These are phyloP conservation scores for Anthoscopus minutus DNA, from an alignment of 2,113 vertebrate genomes.

Conservation along the genomic window DNA sequence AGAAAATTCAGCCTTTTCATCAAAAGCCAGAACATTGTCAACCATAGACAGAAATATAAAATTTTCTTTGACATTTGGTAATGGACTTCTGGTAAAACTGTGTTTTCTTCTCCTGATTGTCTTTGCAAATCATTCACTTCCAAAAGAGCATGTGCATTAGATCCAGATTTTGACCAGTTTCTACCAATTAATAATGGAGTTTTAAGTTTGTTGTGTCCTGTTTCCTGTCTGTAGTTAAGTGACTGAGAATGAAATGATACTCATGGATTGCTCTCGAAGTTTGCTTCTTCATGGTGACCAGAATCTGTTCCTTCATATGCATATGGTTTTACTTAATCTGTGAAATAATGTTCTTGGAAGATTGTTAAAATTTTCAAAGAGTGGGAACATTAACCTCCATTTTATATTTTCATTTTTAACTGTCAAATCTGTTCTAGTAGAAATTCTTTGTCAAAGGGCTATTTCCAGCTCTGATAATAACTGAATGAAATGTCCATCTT, in stretches of 20 bases:
- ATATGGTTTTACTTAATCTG: not conserved
- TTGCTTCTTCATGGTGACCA: not conserved
- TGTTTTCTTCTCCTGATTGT: not conserved
- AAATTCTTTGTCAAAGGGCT: not conserved
- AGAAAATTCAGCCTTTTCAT: not conserved
- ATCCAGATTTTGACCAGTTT: not conserved
- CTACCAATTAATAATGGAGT: not conserved
- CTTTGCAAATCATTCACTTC: constrained; percentile 7
- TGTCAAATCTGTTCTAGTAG: not conserved
- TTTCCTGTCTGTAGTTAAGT: not conserved
- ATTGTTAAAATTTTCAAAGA: not conserved
- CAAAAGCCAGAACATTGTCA: not conserved
- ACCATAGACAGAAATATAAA: not conserved
- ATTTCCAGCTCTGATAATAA: not conserved
- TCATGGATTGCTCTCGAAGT: not conserved
- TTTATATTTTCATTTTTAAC: not conserved
- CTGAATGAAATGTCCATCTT: not conserved
- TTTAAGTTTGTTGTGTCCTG: not conserved
- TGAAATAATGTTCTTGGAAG: not conserved
- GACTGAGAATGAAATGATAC: not conserved
- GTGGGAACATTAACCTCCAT: not conserved
- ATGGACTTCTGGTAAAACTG: constrained; percentile 16
- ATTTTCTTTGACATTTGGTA: constrained; percentile 35
- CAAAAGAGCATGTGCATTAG: not conserved
- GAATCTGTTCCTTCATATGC: not conserved